Percentiles rank a stretch among this genome's conserved stretches.
These are phyloP conservation scores for Plecotus auritus DNA, from an alignment of 2,113 vertebrate species.

Conservation along the genomic window DNA sequence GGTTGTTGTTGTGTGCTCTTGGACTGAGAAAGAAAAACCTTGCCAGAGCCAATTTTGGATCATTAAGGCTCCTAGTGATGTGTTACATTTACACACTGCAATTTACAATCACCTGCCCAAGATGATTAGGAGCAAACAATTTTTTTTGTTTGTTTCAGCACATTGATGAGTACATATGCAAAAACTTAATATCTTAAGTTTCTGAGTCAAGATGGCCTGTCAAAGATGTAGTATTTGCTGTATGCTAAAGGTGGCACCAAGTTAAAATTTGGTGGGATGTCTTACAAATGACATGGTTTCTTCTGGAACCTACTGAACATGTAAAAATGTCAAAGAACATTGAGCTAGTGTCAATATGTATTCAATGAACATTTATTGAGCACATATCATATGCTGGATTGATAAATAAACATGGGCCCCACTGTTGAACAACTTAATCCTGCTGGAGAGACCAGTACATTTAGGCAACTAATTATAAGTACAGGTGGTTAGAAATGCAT, in stretches of 20 bases:
- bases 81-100: background rate
- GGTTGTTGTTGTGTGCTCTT: background rate
- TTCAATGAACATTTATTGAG: background rate
- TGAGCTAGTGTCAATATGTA: background rate
- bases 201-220: background rate
- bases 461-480: background rate
- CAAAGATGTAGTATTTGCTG: background rate
- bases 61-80: background rate
- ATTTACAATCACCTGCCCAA: background rate
- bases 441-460: background rate
- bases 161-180: background rate
- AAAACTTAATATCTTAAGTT: background rate
- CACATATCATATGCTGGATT: background rate
- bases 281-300: background rate
- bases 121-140: background rate
- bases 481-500: background rate
- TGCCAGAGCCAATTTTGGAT: background rate
- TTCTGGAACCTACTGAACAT: background rate
- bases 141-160: background rate
- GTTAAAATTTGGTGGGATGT: conserved; percentile 32
- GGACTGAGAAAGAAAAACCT: background rate
- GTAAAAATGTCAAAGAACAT: background rate
- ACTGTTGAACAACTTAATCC: background rate
- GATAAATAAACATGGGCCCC: background rate
- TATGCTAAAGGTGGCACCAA: background rate